A percentile compares a stretch with the other conserved stretches of the same genome.
These are phyloP conservation scores for Siniperca knerii DNA, from an alignment of 2,113 vertebrate genomes.

Conservation along the genomic window DNA sequence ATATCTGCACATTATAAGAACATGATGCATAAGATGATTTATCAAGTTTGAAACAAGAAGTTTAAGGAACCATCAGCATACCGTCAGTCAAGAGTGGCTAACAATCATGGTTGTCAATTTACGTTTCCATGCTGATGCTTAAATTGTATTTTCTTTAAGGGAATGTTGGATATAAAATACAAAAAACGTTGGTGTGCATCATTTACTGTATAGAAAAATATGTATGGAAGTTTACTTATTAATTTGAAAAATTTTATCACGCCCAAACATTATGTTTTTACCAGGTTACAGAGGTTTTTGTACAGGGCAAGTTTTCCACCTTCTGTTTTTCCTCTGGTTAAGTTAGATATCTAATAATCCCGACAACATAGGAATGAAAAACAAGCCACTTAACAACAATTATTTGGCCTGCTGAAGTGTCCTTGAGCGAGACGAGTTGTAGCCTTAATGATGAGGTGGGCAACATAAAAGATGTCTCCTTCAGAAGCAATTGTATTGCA, in stretches of 20 bases:
- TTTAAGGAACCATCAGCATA: not conserved
- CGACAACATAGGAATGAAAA: not conserved
- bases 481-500: not conserved
- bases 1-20: no score
- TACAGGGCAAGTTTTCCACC: not conserved
- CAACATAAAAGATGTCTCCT: not conserved
- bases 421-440: not conserved
- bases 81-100: not conserved
- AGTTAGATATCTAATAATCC: not conserved
- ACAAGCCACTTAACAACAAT: not conserved
- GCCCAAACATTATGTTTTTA: not conserved
- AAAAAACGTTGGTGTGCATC: no score
- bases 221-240: no score
- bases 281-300: not conserved
- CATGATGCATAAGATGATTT: no score
- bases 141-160: no score
- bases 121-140: not conserved
- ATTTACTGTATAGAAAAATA: no score
- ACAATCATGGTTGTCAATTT: not conserved
- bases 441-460: not conserved
- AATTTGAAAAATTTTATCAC: not conserved
- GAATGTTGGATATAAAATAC: no score
- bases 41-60: no score
- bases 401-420: not conserved
- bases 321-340: not conserved